Conservation (phyloP, 30 jellyfish, hydroid and myxozoan genomes). For the Hydractinia symbiolongicarpus region DNA sequence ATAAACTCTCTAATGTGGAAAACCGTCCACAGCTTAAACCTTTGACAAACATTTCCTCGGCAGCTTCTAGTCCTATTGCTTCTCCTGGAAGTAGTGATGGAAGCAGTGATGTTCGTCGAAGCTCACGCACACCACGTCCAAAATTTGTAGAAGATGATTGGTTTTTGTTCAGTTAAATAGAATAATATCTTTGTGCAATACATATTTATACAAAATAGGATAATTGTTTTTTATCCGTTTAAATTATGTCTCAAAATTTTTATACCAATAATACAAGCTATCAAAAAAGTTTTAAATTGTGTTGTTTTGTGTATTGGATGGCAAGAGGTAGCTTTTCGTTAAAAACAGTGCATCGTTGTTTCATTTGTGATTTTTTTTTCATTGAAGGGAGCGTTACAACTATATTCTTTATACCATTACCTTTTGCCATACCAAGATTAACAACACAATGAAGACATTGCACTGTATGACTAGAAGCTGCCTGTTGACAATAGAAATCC, state of each 20-base stretch:
- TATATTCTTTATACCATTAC: not conserved
- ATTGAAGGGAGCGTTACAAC: not conserved
- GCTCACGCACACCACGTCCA: constrained; percentile 49
- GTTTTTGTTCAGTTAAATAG: constrained; percentile 27
- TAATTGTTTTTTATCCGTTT: too few relatives aligned
- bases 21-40: not conserved
- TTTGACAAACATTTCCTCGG: not conserved
- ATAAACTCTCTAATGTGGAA: not conserved
- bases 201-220: too few relatives aligned
- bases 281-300: too few relatives aligned
- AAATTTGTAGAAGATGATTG: constrained; percentile 40
- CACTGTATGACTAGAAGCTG: constrained; percentile 39
- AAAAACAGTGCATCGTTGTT: constrained; percentile 10
- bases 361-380: not conserved
- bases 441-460: constrained; percentile 8
- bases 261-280: too few relatives aligned
- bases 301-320: constrained; percentile 16
- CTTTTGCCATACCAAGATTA: constrained; percentile 41
- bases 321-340: constrained; percentile 39
- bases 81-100: constrained; percentile 1
- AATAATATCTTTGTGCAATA: not conserved
- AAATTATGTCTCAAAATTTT: too few relatives aligned
- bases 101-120: constrained; percentile 33
- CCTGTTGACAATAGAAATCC: not conserved
- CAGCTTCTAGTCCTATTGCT: constrained; percentile 16